A percentile compares a stretch with the other conserved stretches of the same genome.
Conservation (phyloP, 2,888 invertebrate genomes). For the Campoplex capitator region DNA sequence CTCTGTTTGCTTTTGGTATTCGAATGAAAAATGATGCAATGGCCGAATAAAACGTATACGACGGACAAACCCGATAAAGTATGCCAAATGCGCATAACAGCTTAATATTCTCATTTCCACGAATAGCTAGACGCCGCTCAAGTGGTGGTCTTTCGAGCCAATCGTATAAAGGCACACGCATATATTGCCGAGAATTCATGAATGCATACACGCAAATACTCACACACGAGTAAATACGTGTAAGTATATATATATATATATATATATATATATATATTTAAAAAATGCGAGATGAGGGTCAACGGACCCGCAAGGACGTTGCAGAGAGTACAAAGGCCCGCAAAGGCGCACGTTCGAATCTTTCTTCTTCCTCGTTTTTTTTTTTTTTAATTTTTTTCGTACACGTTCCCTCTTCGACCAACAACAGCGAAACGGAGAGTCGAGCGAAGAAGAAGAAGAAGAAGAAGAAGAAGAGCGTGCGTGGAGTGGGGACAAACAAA, state of each 20-base stretch:
- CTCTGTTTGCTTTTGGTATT: not conserved
- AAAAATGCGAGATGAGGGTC: slow-evolving; percentile 74
- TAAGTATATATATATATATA: no score
- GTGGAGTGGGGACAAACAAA: slow-evolving; percentile 71
- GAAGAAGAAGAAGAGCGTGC: not conserved
- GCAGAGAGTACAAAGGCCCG: slow-evolving; percentile 72
- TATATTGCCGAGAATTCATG: slow-evolving; percentile 66
- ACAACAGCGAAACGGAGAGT: slow-evolving; percentile 36
- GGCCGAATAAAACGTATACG: slow-evolving; percentile 1
- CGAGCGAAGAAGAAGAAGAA: slow-evolving; percentile 27
- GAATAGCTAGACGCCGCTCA: slow-evolving; percentile 18
- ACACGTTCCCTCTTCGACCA: slow-evolving; percentile 30
- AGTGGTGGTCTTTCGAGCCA: slow-evolving; percentile 66
- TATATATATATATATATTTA: not conserved
- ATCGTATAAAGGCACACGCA: slow-evolving; percentile 70
- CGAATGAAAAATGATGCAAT: slow-evolving; percentile 1
- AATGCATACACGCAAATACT: not conserved
- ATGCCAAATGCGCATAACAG: slow-evolving; percentile 67
- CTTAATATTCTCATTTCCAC: slow-evolving; percentile 52
- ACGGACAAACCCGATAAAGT: slow-evolving; percentile 38
- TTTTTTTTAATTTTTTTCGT: slow-evolving; percentile 27
- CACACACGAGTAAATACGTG: slow-evolving; percentile 6
- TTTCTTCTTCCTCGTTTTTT: slow-evolving; percentile 29
- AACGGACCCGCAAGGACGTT: slow-evolving; percentile 83
- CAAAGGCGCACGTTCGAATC: slow-evolving; percentile 60